Evolutionary conservation across 2,888 invertebrate genomes (phyloP), one percentile per base, ranked within the genome.

Genomic region (Nebria brevicollis): DNA sequence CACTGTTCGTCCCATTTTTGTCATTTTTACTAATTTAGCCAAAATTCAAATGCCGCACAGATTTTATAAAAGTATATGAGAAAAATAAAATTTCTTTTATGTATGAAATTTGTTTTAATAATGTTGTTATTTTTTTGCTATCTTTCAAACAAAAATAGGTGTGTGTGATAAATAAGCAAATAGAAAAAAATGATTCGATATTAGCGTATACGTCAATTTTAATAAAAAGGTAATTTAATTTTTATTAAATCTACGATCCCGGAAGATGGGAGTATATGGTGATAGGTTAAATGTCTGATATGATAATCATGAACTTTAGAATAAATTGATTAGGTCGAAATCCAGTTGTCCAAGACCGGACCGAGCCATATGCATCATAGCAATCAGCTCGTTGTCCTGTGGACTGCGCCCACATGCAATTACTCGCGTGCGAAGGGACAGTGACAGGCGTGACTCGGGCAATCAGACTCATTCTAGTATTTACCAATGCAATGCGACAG

Each of bases 351-450:
- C 2, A 11, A 54, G 2, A 54, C 13, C 54, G 8, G 8, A 54
- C 54, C 54, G 34, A 34, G 5, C 4, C 34, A 34, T 34, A 54
- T 54, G 54, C 54, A 54, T 54, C 54, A 54, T 54, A 7, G 54
- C 54, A 54, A 54, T 54, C 54, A 54, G 54, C 54, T 54, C 54
- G 54, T 54, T 54, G 54, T 54, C 54, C 54, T 54, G 54, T 54
- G 13, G 54, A 54, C 11, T 54, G 54, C 54, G 54, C 54, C 54
- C 54, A 54, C 54, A 54, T 7, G 54, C 54, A 54, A 54, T 54
- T 54, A 54, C 54, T 2, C 11, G 4, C 54, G 54, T 54, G 13
- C 54, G 54, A 54, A 54, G 11, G 54, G 11, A 54, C 54, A 54
- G 54, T 54, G 54, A 54, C 54, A 54, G 54, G 54, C 54, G 54